phyloP scores from a whole-genome alignment of 2,113 vertebrate genomes.

The Polypterus senegalus region DNA sequence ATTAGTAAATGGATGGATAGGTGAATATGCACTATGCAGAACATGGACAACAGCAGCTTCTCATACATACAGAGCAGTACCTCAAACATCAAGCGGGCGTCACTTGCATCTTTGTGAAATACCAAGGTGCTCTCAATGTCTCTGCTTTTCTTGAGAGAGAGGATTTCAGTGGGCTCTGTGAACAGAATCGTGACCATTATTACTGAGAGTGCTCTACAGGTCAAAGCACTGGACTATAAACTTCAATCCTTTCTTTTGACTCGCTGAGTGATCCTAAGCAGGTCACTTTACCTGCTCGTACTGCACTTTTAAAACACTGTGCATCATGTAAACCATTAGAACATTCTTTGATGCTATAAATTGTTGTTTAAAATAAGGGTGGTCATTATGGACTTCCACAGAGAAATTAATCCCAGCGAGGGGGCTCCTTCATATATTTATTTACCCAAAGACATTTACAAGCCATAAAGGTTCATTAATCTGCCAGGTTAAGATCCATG shows the following conservation, averaged over 20 bases:
- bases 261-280: neutral
- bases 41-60: neutral
- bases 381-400: too few relatives aligned
- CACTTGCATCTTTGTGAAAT: neutral
- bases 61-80: neutral
- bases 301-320: neutral
- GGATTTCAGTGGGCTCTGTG: neutral
- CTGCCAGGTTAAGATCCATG: too few relatives aligned
- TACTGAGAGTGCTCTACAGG: too few relatives aligned
- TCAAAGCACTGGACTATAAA: neutral
- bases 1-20: neutral
- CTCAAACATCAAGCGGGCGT: slow-evolving; percentile 1
- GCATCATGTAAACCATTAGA: neutral
- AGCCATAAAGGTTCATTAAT: too few relatives aligned
- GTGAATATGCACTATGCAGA: neutral
- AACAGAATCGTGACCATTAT: neutral
- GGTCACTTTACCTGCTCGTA: neutral
- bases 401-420: too few relatives aligned
- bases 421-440: too few relatives aligned
- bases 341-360: too few relatives aligned
- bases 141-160: neutral
- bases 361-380: too few relatives aligned
- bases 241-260: neutral
- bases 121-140: neutral
- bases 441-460: too few relatives aligned